phyloP scores from a whole-genome alignment of 2,797 vertebrate species.

The Rhinatrema bivittatum region DNA sequence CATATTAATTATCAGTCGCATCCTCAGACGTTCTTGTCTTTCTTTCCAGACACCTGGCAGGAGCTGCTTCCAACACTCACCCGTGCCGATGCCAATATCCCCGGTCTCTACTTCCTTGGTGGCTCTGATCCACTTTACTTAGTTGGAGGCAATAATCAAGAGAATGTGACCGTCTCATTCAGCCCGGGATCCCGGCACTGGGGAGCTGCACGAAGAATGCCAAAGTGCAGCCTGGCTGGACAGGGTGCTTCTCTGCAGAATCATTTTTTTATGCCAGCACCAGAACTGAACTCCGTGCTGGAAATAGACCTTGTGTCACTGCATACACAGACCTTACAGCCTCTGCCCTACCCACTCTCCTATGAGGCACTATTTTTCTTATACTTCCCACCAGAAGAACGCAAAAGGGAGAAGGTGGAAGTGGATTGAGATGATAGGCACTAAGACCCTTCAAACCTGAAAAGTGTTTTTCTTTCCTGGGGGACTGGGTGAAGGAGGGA shows the following conservation, averaged over 20 bases:
- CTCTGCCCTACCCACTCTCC: constrained; percentile 45
- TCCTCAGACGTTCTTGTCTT: no score
- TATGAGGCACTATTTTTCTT: constrained; percentile 65
- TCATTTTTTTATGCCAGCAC: constrained; percentile 50
- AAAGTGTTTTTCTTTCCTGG: no score
- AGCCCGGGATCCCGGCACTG: constrained; percentile 47
- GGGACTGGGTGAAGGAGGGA: no score
- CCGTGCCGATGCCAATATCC: constrained; percentile 51
- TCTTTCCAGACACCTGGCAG: constrained; percentile 54
- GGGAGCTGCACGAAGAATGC: constrained; percentile 38
- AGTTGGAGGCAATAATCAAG: constrained; percentile 59
- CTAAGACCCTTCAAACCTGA: no score
- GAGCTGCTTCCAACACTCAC: constrained; percentile 66
- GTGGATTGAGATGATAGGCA: no score
- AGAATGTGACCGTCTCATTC: constrained; percentile 59
- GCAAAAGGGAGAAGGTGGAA: neutral
- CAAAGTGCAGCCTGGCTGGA: constrained; percentile 54
- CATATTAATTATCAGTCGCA: no score
- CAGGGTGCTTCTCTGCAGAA: constrained; percentile 48
- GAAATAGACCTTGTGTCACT: constrained; percentile 47
- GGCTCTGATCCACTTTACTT: constrained; percentile 55
- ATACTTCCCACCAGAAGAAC: constrained; percentile 18
- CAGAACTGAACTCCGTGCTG: constrained; percentile 41
- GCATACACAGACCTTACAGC: constrained; percentile 40
- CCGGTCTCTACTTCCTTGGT: constrained; percentile 62